Conservation (phyloP, 2,888 invertebrate genomes). For the Andrena praecox region DNA sequence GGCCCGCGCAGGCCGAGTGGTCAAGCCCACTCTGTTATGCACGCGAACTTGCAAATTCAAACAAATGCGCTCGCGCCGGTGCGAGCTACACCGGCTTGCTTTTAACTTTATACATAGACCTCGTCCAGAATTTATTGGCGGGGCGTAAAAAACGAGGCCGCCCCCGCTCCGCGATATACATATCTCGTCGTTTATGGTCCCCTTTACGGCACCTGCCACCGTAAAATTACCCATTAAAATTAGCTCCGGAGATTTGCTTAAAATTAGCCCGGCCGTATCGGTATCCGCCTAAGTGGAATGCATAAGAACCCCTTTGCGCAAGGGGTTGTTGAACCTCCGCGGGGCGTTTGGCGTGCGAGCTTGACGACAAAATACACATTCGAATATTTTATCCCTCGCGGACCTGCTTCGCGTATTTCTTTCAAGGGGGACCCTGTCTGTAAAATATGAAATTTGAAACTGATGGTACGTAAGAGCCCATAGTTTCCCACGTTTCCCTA, state of each 20-base stretch:
- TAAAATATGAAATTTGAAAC: background rate
- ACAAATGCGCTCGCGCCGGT: too few species aligned
- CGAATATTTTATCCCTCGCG: background rate
- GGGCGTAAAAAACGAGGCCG: background rate
- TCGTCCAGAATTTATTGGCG: conserved; percentile 18
- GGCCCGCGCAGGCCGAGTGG: background rate
- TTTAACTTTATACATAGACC: conserved; percentile 1
- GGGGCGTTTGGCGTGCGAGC: conserved; percentile 28
- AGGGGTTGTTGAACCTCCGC: conserved; percentile 25
- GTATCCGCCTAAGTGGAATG: background rate
- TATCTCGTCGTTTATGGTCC: conserved; percentile 33
- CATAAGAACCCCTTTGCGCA: conserved; percentile 4
- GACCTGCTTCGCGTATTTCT: background rate
- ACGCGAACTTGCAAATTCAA: background rate
- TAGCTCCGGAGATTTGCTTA: conserved; percentile 27
- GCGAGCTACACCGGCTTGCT: background rate
- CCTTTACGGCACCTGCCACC: conserved; percentile 42
- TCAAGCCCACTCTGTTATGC: background rate
- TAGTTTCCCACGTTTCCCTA: too few species aligned
- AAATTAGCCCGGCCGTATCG: conserved; percentile 27
- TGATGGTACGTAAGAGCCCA: background rate
- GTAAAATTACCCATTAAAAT: conserved; percentile 53
- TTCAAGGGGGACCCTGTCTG: background rate
- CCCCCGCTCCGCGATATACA: conserved; percentile 18
- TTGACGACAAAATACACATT: conserved; percentile 14